These are phyloP conservation scores for Epistrophe grossulariae DNA, from an alignment of 2,888 invertebrate species.

Conservation along the genomic window DNA sequence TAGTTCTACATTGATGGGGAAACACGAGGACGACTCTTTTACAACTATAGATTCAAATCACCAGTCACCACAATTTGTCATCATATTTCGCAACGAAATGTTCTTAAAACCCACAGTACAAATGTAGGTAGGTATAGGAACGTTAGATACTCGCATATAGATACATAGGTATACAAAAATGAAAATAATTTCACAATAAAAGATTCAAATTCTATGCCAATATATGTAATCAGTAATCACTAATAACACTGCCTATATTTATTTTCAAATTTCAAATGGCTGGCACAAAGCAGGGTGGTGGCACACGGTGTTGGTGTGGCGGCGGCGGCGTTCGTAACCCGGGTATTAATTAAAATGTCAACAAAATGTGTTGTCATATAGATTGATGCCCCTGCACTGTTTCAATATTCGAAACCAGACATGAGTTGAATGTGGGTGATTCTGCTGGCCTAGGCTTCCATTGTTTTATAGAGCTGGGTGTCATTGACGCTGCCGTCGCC, in stretches of 20 bases:
- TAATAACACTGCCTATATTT: slow-evolving; percentile 61
- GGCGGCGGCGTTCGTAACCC: slow-evolving; percentile 20
- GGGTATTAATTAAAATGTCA: slow-evolving; percentile 79
- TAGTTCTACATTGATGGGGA: background rate
- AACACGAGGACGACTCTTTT: background rate
- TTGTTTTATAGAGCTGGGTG: slow-evolving; percentile 11
- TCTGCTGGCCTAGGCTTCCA: slow-evolving; percentile 16
- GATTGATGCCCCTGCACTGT: slow-evolving; percentile 67
- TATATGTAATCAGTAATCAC: slow-evolving; percentile 57
- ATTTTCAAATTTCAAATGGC: slow-evolving; percentile 31
- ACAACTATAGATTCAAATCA: slow-evolving; percentile 32
- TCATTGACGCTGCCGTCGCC: background rate
- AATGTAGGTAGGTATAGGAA: background rate
- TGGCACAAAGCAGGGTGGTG: background rate
- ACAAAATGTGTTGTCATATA: slow-evolving; percentile 77
- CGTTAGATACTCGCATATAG: slow-evolving; percentile 6
- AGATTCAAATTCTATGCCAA: slow-evolving; percentile 34
- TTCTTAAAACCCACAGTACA: slow-evolving; percentile 24
- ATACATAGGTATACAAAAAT: slow-evolving; percentile 7
- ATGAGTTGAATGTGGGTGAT: slow-evolving; percentile 47
- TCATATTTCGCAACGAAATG: slow-evolving; percentile 52
- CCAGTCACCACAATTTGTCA: slow-evolving; percentile 67
- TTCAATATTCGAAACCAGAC: slow-evolving; percentile 30
- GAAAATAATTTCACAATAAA: slow-evolving; percentile 57
- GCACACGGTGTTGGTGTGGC: background rate